Evolutionary conservation across 1,140 invertebrate species (phyloP), one percentile per base, ranked within the genome.

Genomic region (Olivierus martensii): DNA sequence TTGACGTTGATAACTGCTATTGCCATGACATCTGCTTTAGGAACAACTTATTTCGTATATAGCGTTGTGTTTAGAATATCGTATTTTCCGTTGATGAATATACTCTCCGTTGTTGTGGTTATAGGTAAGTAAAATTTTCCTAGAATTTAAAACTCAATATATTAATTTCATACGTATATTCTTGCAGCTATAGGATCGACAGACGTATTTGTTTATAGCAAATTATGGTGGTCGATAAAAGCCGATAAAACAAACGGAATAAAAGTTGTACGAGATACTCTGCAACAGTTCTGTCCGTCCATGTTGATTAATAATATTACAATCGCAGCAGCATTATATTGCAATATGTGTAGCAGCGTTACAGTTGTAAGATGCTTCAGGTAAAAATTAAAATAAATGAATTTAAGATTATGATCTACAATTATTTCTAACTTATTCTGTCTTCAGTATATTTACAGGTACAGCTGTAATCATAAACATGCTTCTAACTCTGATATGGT

Each of bases 61-160:
- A 79, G 81, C 28, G 71, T 87, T 62, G 77, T 94, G 44, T 84
- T 91, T 63, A 75, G 81, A 65, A 82, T 96, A 46, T 71, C 75
- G 14, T 93, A 93, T 66, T 97, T 97, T 70, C 92, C 92, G 14
- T 96, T 94, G 66, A 93, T 96, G 87, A 97, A 97, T 78, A 74
- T 96, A 57, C 72, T 97, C 61, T 84, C 89, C 21, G 76, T 84
- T 60, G 78, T 96, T 59, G 84, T 97, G 52, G 85, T 85, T 22
- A 78, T 91, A 61, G 84, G 84, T 83, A 69, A 75, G 71, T 69
- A 53, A 44, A 41, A 52, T 17, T 41, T 35, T 18, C 21, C 3
- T 37, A 9, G n/a, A 17, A 18, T 34, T 35, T 14, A 14, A n/a
- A n/a, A n/a, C n/a, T n/a, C n/a, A n/a, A n/a, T n/a, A n/a, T n/a